Evolutionary conservation across 2,797 vertebrate species (phyloP).

Genomic region (Chloroceryle amazona): DNA sequence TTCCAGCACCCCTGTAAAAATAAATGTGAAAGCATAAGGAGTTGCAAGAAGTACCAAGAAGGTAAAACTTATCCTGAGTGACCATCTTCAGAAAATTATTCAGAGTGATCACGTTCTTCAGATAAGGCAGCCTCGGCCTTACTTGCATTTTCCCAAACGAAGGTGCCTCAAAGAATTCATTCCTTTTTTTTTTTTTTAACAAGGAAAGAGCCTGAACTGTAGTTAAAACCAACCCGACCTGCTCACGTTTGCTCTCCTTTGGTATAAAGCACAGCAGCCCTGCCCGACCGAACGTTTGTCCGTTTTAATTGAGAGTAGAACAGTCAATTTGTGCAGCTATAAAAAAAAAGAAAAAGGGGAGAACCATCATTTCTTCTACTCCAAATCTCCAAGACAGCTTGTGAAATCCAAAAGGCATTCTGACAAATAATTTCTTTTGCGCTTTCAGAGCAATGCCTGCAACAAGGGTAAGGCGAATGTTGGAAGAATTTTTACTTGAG

Average conservation of each 20-base stretch:
- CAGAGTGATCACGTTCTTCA: neutral
- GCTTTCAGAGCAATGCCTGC: neutral
- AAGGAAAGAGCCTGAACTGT: neutral
- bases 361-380: neutral
- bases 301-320: neutral
- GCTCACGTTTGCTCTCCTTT: neutral
- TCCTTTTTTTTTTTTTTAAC: neutral
- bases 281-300: neutral
- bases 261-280: neutral
- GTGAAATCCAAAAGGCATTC: neutral
- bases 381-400: neutral
- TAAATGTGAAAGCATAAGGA: neutral
- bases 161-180: neutral
- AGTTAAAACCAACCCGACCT: neutral
- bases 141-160: neutral
- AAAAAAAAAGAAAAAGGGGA: neutral
- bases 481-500: slow-evolving; percentile 17
- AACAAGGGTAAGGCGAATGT: neutral
- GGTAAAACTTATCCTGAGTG: neutral
- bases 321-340: neutral
- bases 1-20: neutral
- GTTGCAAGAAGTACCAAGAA: neutral
- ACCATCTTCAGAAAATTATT: neutral
- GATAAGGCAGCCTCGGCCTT: neutral
- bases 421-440: slow-evolving; percentile 30